Conservation (phyloP, 2,797 vertebrate genomes). For the Danionella dracula region DNA sequence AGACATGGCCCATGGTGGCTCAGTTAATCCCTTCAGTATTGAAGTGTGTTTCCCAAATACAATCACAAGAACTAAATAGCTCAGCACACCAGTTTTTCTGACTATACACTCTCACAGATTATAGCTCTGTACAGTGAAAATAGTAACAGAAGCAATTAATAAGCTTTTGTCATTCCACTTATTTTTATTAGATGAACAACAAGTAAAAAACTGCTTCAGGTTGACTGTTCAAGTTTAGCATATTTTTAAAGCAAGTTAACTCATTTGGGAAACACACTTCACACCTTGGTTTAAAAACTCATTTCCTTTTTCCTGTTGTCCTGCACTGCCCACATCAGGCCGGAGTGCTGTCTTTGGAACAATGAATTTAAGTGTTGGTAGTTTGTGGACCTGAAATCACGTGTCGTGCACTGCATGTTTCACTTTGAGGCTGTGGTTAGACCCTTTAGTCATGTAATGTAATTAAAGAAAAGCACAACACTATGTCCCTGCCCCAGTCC, state of each 20-base stretch:
- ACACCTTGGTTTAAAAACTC: constrained; percentile 18
- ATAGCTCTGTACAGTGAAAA: too few species aligned
- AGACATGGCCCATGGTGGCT: too few species aligned
- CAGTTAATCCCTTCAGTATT: not conserved
- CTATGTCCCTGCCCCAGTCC: constrained; percentile 17
- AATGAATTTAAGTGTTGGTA: constrained; percentile 46
- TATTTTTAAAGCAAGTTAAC: too few species aligned
- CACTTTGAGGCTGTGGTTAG: constrained; percentile 52
- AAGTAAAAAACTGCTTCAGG: too few species aligned
- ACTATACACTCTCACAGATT: too few species aligned
- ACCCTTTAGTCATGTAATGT: constrained; percentile 52
- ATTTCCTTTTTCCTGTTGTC: constrained; percentile 17
- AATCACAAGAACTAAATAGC: too few species aligned
- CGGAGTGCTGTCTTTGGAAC: constrained; percentile 22
- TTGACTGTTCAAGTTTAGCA: too few species aligned
- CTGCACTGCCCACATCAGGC: constrained; percentile 9
- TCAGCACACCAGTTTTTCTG: too few species aligned
- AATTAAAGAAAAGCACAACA: constrained; percentile 38
- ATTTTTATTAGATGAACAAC: too few species aligned
- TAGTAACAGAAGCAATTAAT: too few species aligned
- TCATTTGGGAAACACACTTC: not conserved
- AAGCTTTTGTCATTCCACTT: too few species aligned
- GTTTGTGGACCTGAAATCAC: constrained; percentile 49
- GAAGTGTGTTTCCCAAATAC: too few species aligned
- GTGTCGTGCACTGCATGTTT: constrained; percentile 59